phyloP scores from a whole-genome alignment of 2,888 invertebrate species.

The Lasioglossum marginatum region DNA sequence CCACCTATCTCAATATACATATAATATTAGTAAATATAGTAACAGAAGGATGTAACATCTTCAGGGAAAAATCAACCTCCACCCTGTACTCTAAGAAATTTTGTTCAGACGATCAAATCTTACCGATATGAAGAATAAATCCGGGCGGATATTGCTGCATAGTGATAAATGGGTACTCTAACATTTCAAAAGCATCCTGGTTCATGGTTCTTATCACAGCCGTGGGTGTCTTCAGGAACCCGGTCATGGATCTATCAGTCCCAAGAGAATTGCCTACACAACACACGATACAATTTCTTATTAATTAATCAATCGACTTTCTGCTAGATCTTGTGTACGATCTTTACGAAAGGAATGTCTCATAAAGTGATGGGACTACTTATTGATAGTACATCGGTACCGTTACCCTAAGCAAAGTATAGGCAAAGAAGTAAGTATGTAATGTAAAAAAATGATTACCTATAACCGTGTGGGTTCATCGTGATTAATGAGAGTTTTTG shows the following conservation, averaged over 20 bases:
- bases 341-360: conserved; percentile 31
- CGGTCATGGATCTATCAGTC: conserved; percentile 87
- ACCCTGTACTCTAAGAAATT: not conserved
- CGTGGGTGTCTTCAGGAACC: conserved; percentile 85
- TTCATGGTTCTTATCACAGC: conserved; percentile 89
- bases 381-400: not conserved
- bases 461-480: conserved; percentile 32
- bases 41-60: conserved; percentile 10
- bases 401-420: not conserved
- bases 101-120: conserved; percentile 82
- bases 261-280: conserved; percentile 90
- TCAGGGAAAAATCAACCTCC: not conserved
- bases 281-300: conserved; percentile 5
- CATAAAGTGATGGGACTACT: conserved; percentile 42
- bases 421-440: conserved; percentile 13
- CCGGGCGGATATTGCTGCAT: conserved; percentile 95
- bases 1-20: conserved; percentile 86
- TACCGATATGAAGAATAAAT: conserved; percentile 95
- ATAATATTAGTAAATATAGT: conserved; percentile 17
- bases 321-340: not conserved
- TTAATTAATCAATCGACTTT: not conserved
- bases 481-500: conserved; percentile 35
- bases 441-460: conserved; percentile 37
- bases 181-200: conserved; percentile 93
- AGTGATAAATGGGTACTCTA: conserved; percentile 98